phyloP scores from a whole-genome alignment of 2,888 invertebrate species.

The Hypomecis atomaria region DNA sequence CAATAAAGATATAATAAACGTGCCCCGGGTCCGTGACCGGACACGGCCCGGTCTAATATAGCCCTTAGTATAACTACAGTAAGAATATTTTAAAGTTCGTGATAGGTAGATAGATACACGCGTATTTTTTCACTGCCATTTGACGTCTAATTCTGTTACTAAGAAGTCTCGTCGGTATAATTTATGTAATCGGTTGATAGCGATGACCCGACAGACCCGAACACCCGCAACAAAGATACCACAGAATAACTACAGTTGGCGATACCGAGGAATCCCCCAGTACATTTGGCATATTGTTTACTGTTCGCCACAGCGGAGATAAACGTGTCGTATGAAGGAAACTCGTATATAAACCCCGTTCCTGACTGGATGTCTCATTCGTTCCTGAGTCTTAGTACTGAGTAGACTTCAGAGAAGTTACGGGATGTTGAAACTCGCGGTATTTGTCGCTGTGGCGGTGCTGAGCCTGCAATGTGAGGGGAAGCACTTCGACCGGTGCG shows the following conservation, averaged over 20 bases:
- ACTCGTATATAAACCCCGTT: constrained; percentile 32
- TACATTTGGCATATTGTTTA: constrained; percentile 18
- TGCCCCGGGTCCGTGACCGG: no score
- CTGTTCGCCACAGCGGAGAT: constrained; percentile 1
- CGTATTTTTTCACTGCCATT: no score
- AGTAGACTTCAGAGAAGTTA: constrained; percentile 1
- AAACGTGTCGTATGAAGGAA: neutral
- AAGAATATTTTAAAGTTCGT: no score
- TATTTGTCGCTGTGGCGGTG: constrained; percentile 33
- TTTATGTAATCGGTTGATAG: constrained; percentile 13
- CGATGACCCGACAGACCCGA: constrained; percentile 6
- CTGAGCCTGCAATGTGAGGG: constrained; percentile 42
- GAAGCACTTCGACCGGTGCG: constrained; percentile 55
- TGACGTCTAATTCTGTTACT: no score
- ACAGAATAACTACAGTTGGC: neutral
- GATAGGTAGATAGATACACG: no score
- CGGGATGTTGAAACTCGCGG: constrained; percentile 43
- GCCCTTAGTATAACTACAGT: no score
- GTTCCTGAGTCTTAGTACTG: constrained; percentile 8
- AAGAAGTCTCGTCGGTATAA: neutral
- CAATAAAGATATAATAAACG: no score
- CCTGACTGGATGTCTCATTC: neutral
- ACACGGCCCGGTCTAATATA: no score
- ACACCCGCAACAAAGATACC: constrained; percentile 10
- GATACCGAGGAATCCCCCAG: constrained; percentile 39